Evolutionary conservation across 2,888 invertebrate species (phyloP), one percentile per base, ranked within the genome.

Genomic region (Drosophila melanosoma): DNA sequence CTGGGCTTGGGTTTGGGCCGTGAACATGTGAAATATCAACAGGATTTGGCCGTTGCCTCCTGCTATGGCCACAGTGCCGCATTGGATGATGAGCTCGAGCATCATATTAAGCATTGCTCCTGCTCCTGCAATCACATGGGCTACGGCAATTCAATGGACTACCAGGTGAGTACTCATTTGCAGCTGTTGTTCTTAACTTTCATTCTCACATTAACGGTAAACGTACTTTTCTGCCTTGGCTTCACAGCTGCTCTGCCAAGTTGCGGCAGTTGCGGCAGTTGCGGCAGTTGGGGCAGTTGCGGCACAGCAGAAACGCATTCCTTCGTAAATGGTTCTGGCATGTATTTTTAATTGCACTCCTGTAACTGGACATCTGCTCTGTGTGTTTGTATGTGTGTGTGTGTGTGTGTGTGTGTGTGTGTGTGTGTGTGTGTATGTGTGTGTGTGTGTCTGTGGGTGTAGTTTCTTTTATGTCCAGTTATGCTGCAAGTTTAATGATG

Each of bases 71-170:
- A 79, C 35, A 64, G 32, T n/a, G 66, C 83, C 79, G 51, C 71
- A 57, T 90, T 97, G 91, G 97, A 97, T 93, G 95, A 97, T 92
- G 97, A 97, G 94, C 95, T 97, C 93, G 95, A 97, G 93, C 95
- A 96, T 93, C 97, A 97, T 94, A 97, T 97, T 93, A 96, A 97
- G 94, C 96, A 95, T 93, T 97, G 97, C 94, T 96, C 97, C 89
- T 97, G 97, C 94, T 96, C 97, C 91, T 97, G 97, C 95, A 97
- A 97, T 94, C 97, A 97, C 95, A 96, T 97, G 96, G 97, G 97
- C 93, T 97, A 97, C 94, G 97, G 97, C 90, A 97, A 97, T 94
- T 97, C 96, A 93, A 96, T 97, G 96, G 97, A 97, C 94, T 97
- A 97, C 94, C 97, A 97, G 96, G 96, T 96, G 71, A 83, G 91